Percentiles rank a stretch among this genome's conserved stretches.
Conservation (phyloP, 2,797 vertebrate species). For the Gallinago stenura region DNA sequence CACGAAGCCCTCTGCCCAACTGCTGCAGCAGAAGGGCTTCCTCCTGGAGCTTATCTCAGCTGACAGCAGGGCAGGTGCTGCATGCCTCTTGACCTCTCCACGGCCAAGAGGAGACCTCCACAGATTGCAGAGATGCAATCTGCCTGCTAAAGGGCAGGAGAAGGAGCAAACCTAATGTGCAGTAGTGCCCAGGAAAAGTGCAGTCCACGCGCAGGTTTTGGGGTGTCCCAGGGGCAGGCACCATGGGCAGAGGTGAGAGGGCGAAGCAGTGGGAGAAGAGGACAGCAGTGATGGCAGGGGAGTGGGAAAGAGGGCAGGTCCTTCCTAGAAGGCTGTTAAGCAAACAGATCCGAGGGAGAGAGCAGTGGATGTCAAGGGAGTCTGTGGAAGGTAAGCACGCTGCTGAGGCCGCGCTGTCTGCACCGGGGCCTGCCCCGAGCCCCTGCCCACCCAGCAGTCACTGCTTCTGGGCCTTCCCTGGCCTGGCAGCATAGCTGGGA, state of each 20-base stretch:
- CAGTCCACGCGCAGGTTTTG: fast-evolving
- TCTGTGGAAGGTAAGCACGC: not conserved
- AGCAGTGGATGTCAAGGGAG: not conserved
- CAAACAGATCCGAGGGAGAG: not conserved
- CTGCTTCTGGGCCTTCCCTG: not conserved
- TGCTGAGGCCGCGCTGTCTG: fast-evolving
- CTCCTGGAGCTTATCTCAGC: fast-evolving
- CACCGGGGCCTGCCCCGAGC: no score
- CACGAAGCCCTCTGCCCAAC: not conserved
- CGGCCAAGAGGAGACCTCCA: no score
- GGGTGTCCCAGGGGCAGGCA: fast-evolving
- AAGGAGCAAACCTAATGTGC: fast-evolving
- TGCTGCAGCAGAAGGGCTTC: not conserved
- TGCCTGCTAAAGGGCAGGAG: not conserved
- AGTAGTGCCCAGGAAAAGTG: fast-evolving
- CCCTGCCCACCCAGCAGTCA: fast-evolving
- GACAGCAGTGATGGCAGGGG: not conserved
- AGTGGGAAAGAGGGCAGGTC: fast-evolving
- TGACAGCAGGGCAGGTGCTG: no score
- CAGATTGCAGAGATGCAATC: not conserved
- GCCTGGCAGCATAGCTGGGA: not conserved
- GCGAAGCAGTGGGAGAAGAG: not conserved
- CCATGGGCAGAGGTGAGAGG: not conserved
- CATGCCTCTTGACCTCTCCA: not conserved
- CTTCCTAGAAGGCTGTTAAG: not conserved